phyloP scores from a whole-genome alignment of 2,888 invertebrate species.

The Vandiemenella viatica region DNA sequence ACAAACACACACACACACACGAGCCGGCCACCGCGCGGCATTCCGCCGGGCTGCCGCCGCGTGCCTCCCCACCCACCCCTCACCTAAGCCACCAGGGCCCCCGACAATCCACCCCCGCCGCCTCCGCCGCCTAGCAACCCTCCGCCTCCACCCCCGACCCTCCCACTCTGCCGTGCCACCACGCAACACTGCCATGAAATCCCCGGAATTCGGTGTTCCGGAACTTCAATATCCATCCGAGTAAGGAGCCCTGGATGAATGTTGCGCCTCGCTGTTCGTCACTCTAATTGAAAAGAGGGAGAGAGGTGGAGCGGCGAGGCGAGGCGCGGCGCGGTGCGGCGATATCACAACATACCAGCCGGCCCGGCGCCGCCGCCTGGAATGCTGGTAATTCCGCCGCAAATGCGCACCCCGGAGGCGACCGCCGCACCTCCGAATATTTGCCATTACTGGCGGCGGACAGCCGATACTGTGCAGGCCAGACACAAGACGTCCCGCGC shows the following conservation, averaged over 20 bases:
- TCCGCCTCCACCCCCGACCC: neutral
- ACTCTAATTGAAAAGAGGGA: constrained; percentile 14
- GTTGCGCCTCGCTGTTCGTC: constrained; percentile 9
- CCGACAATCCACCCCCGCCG: neutral
- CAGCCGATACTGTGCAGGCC: no score
- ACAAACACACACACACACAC: neutral
- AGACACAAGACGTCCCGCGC: no score
- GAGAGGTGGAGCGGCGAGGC: no score
- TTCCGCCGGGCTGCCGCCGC: neutral
- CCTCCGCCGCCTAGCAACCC: neutral
- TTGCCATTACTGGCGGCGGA: no score
- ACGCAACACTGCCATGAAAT: constrained; percentile 7
- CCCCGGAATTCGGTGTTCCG: constrained; percentile 14
- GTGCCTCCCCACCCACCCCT: neutral
- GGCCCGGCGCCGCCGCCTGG: neutral
- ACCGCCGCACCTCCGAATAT: no score
- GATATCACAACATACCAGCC: neutral
- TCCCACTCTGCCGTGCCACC: constrained; percentile 1
- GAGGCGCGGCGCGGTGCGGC: neutral
- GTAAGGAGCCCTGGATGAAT: constrained; percentile 9
- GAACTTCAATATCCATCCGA: constrained; percentile 13
- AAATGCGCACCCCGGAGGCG: no score
- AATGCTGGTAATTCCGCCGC: no score
- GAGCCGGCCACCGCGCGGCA: neutral
- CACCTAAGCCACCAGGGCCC: neutral